phyloP scores from a whole-genome alignment of 2,797 vertebrate genomes.

The Okamejei kenojei region DNA sequence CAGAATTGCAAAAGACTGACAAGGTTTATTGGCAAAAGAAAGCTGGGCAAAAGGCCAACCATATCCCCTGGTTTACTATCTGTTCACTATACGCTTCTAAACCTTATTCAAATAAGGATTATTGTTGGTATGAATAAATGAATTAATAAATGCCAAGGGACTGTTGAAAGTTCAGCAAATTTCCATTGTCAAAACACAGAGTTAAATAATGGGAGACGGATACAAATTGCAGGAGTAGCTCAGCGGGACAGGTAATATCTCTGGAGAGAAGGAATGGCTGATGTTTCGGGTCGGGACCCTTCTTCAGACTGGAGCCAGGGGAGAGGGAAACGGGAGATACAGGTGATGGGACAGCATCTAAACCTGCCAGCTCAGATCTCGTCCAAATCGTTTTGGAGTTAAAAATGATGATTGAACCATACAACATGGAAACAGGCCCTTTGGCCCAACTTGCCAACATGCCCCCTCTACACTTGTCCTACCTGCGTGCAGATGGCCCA shows the following conservation, averaged over 20 bases:
- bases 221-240: too few species aligned
- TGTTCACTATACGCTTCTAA: neutral
- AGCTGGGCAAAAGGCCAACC: neutral
- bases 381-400: neutral
- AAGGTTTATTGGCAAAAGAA: neutral
- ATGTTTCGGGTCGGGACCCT: too few species aligned
- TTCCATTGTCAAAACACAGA: neutral
- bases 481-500: too few species aligned
- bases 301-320: too few species aligned
- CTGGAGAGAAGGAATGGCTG: too few species aligned
- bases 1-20: neutral
- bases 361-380: neutral
- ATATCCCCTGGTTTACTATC: neutral
- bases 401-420: too few species aligned
- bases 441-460: too few species aligned
- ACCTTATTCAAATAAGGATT: neutral
- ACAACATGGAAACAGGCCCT: too few species aligned
- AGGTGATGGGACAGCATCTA: neutral
- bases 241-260: too few species aligned
- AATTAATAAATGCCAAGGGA: neutral
- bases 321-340: too few species aligned
- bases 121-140: neutral
- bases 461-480: too few species aligned
- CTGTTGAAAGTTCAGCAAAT: neutral
- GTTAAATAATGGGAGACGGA: neutral